Evolutionary conservation across 1,140 invertebrate species (phyloP), one percentile per base, ranked within the genome.

Genomic region (Camponotus pennsylvanicus): DNA sequence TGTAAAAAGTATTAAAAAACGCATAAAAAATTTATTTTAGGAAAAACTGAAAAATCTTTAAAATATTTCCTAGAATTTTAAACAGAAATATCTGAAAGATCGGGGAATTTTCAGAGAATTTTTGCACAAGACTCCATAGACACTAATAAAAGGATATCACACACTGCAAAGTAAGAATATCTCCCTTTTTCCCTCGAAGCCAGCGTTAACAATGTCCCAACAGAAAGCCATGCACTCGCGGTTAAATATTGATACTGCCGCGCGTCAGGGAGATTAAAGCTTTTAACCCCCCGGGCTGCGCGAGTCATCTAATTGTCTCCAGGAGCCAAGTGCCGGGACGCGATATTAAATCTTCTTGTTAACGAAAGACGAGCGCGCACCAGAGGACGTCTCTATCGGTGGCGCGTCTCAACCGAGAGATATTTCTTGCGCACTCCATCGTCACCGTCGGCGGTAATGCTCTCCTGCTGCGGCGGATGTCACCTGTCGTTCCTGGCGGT

Each of bases 291-390:
- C 4, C 45, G n/a, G 32, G 11, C 34, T 49, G 73, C 49, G 61
- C 61, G 73, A 85, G 73, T 85, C 73, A 61, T 77, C 73, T 64
- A 78, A 85, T 85, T 85, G 82, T 85, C 82, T 85, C 82, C 82
- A n/a, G 18, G 61, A 85, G 45, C 59, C 73, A 78, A 73, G 82
- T 78, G 45, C 59, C 61, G 5, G 6, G 18, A 34, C 82, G 34
- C 45, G 42, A 78, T 85, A 77, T 85, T 78, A 85, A 85, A 85
- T 78, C 61, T 85, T 83, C 79, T 83, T 83, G 79, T 83, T 78
- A 78, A 63, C 73, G 45, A 42, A 40, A 78, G 34, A 73, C 70
- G 59, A 42, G 73, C 71, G 49, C 8, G 4, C 40, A 66, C 73
- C 82, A 21, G 27, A 27, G 61, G 59, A 78, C 78, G 42, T 61